A percentile compares a stretch with the other conserved stretches of the same genome.
phyloP scores from a whole-genome alignment of 2,888 invertebrate genomes.

The Rhabditoides inermis region DNA sequence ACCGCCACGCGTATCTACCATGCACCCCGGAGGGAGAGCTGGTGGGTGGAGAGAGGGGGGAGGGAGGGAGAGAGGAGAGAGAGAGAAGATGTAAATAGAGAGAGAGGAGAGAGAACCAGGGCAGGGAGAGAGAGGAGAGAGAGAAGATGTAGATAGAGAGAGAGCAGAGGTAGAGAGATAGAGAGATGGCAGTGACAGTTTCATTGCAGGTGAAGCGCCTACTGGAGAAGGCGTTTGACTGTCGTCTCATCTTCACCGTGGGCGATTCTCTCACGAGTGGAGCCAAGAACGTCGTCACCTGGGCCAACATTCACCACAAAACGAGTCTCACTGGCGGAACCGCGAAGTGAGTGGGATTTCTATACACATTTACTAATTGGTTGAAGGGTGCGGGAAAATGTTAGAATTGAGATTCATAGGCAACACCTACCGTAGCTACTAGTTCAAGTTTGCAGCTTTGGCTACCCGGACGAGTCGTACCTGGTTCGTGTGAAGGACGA shows the following conservation, averaged over 20 bases:
- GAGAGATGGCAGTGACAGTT: no score
- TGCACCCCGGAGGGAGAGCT: slow-evolving; percentile 34
- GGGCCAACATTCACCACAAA: slow-evolving; percentile 82
- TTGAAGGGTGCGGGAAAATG: no score
- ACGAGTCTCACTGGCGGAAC: slow-evolving; percentile 56
- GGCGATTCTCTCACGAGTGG: slow-evolving; percentile 78
- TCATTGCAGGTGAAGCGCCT: slow-evolving; percentile 65
- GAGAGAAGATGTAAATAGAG: no score
- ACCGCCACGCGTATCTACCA: slow-evolving; percentile 13
- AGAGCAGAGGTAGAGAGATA: no score
- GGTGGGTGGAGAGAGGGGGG: no score
- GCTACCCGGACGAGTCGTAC: slow-evolving; percentile 72
- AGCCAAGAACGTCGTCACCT: slow-evolving; percentile 70
- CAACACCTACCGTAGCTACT: no score
- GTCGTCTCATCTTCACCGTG: slow-evolving; percentile 75
- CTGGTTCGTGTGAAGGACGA: slow-evolving; percentile 63
- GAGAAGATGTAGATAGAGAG: no score
- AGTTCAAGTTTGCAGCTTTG: slow-evolving; percentile 52
- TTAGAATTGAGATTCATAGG: no score
- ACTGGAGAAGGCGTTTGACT: slow-evolving; percentile 73
- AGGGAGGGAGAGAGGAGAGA: no score
- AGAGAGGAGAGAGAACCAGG: no score
- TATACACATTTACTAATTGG: no score
- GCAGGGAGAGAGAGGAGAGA: no score
- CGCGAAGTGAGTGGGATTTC: slow-evolving; percentile 14